phyloP scores from a whole-genome alignment of 2,113 vertebrate genomes.

The Brachyhypopomus gauderio region DNA sequence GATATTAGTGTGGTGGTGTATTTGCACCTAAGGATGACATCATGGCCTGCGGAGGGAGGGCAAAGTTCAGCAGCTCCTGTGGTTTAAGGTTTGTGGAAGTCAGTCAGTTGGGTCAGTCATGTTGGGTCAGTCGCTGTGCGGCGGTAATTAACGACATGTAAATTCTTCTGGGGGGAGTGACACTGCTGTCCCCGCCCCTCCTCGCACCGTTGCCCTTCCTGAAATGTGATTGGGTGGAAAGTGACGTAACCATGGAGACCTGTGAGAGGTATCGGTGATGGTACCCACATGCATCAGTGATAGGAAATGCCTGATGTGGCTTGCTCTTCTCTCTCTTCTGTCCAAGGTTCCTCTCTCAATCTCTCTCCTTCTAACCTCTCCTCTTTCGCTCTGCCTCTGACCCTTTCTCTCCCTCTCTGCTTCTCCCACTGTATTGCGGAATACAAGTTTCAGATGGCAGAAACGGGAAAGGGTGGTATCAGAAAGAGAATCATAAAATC shows the following conservation, averaged over 20 bases:
- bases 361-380: neutral
- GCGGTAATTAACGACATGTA: conserved; percentile 51
- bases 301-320: conserved; percentile 60
- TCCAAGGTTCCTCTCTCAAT: neutral
- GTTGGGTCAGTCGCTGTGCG: neutral
- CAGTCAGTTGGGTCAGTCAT: neutral
- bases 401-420: conserved; percentile 16
- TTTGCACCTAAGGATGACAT: conserved; percentile 13
- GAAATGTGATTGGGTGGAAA: conserved; percentile 55
- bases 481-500: conserved; percentile 55
- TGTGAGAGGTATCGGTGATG: conserved; percentile 34
- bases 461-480: conserved; percentile 56
- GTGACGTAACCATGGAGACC: conserved; percentile 52
- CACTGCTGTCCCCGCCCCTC: conserved; percentile 47
- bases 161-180: conserved; percentile 43
- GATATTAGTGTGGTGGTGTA: conserved; percentile 14
- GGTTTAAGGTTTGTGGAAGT: conserved; percentile 14
- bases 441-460: conserved; percentile 68
- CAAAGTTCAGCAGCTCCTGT: neutral
- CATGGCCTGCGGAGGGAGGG: neutral
- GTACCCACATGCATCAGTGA: conserved; percentile 50
- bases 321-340: conserved; percentile 14
- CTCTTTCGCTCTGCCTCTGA: neutral
- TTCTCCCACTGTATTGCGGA: conserved; percentile 26
- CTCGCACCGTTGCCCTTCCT: conserved; percentile 40